Percentiles rank a stretch among this genome's conserved stretches.
Evolutionary conservation across 2,888 invertebrate genomes (phyloP).

Genomic region (Pachydiplax longipennis): DNA sequence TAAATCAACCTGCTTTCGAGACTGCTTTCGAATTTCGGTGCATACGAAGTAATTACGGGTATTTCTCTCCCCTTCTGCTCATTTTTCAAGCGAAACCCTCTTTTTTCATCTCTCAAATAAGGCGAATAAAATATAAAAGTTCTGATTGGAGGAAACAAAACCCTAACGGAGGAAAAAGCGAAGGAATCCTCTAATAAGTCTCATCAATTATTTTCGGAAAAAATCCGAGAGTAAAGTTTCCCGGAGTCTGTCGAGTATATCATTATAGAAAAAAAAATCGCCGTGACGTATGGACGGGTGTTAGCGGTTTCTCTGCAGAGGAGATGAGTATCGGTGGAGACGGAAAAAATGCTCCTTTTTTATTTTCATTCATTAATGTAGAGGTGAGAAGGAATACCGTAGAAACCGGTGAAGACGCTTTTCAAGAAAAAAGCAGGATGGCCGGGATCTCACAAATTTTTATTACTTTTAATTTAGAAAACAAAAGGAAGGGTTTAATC

Average conservation of each 20-base stretch:
- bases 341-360: background rate
- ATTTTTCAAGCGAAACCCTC: background rate
- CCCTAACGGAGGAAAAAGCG: constrained; percentile 22
- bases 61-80: background rate
- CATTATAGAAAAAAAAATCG: constrained; percentile 24
- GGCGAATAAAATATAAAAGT: background rate
- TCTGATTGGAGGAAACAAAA: constrained; percentile 12
- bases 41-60: constrained; percentile 32
- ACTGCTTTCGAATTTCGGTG: constrained; percentile 3
- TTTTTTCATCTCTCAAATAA: background rate
- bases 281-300: constrained; percentile 8
- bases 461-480: too few relatives aligned
- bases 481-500: too few relatives aligned
- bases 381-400: too few relatives aligned
- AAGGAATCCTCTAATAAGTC: constrained; percentile 11
- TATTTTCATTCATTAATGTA: too few relatives aligned
- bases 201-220: constrained; percentile 16
- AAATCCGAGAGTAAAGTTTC: constrained; percentile 8
- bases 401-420: too few relatives aligned
- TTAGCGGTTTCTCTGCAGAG: background rate
- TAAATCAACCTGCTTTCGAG: constrained; percentile 27
- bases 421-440: too few relatives aligned
- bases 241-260: constrained; percentile 24
- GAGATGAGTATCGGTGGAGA: background rate
- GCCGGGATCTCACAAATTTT: too few relatives aligned